A percentile compares a stretch with the other conserved stretches of the same genome.
These are phyloP conservation scores for Carollia perspicillata DNA, from an alignment of 2,113 vertebrate genomes.

Conservation along the genomic window DNA sequence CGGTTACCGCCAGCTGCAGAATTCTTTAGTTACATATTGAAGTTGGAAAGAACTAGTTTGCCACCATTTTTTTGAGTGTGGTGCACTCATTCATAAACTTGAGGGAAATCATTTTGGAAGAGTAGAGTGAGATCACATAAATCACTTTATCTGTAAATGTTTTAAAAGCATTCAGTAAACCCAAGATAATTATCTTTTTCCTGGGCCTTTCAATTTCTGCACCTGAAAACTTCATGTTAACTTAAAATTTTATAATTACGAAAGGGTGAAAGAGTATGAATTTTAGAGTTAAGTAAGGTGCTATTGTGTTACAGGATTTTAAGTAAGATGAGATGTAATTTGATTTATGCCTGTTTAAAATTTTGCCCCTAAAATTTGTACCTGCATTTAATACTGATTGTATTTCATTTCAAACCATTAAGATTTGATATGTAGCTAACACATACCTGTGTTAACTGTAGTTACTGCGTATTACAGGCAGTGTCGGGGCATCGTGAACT, in stretches of 20 bases:
- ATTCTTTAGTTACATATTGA: background rate
- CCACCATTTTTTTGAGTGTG: background rate
- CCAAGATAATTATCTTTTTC: background rate
- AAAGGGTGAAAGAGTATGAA: background rate
- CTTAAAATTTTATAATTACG: constrained; percentile 18
- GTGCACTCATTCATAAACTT: background rate
- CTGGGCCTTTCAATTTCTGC: background rate
- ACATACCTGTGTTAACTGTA: background rate
- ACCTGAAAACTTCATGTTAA: background rate
- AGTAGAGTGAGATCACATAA: background rate
- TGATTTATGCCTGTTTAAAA: constrained; percentile 14
- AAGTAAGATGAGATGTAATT: constrained; percentile 23
- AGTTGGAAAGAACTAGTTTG: background rate
- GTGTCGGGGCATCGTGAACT: background rate
- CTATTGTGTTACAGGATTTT: background rate
- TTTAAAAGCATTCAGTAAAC: background rate
- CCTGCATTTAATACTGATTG: background rate
- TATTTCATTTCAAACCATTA: constrained; percentile 7
- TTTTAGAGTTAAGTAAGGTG: background rate
- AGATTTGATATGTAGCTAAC: background rate
- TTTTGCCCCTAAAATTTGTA: constrained; percentile 9
- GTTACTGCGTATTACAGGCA: background rate
- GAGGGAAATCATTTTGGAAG: constrained; percentile 22
- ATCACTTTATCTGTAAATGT: background rate
- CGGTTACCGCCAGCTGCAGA: background rate